Evolutionary conservation across 2,797 vertebrate genomes (phyloP).

Genomic region (Eulemur albifrons): DNA sequence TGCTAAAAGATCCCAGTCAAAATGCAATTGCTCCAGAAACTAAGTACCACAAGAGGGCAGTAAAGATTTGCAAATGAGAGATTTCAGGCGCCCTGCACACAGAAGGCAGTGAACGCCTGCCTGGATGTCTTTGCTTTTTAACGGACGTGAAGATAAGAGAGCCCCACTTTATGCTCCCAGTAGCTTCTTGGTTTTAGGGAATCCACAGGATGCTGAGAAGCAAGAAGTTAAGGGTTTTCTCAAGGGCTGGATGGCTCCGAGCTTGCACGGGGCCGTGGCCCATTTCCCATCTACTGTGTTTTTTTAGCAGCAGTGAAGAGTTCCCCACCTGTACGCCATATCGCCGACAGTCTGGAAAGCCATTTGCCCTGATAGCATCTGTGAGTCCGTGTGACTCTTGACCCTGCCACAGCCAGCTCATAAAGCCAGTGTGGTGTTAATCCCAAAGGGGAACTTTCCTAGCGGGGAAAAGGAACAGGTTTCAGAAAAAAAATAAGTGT

Average conservation of each 20-base stretch:
- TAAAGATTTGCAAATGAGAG: constrained; percentile 66
- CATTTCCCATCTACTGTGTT: background rate
- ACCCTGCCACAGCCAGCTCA: background rate
- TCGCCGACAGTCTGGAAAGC: background rate
- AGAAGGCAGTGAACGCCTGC: rapidly evolving
- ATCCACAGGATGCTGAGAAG: background rate
- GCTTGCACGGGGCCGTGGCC: background rate
- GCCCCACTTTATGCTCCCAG: rapidly evolving
- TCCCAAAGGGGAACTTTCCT: background rate
- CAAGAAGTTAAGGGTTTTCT: background rate
- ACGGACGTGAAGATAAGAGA: background rate
- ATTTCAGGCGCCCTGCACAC: background rate
- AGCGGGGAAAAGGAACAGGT: background rate
- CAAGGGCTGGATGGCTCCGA: background rate
- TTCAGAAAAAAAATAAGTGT: background rate
- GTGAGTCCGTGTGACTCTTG: background rate
- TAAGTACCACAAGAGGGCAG: constrained; percentile 83
- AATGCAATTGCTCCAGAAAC: background rate
- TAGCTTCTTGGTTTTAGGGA: background rate
- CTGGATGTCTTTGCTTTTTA: background rate
- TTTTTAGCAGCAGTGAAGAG: background rate
- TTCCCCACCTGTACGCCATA: background rate
- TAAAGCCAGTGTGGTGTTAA: rapidly evolving
- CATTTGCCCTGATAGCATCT: background rate
- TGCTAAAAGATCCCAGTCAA: background rate